Evolutionary conservation across 2,113 vertebrate species (phyloP).

Genomic region (Epinephelus fuscoguttatus): DNA sequence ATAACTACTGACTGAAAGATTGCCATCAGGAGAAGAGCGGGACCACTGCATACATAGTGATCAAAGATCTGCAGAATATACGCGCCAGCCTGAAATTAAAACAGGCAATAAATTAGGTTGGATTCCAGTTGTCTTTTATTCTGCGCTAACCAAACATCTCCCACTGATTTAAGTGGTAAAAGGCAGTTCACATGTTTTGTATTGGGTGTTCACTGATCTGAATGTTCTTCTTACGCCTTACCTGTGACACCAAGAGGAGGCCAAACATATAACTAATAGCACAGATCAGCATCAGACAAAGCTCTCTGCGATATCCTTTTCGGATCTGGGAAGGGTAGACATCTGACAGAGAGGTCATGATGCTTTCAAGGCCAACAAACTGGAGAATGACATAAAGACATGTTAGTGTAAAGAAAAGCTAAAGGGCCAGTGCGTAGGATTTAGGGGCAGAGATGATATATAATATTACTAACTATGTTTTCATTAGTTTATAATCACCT

Average conservation of each 20-base stretch:
- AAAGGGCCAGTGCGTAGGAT: too few species aligned
- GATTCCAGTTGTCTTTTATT: not conserved
- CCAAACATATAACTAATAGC: slow-evolving; percentile 84
- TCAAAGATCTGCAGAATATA: slow-evolving; percentile 84
- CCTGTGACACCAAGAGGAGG: slow-evolving; percentile 89
- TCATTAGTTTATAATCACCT: too few species aligned
- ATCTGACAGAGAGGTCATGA: slow-evolving; percentile 90
- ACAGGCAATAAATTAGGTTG: slow-evolving; percentile 3
- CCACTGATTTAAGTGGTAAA: not conserved
- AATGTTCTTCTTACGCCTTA: slow-evolving; percentile 65
- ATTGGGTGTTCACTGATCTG: not conserved
- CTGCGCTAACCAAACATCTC: not conserved
- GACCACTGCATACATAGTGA: slow-evolving; percentile 83
- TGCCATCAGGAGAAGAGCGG: slow-evolving; percentile 79
- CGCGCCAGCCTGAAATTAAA: slow-evolving; percentile 70
- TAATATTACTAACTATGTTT: too few species aligned
- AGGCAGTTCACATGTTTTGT: not conserved
- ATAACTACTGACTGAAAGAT: slow-evolving; percentile 77
- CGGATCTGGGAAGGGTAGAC: slow-evolving; percentile 85
- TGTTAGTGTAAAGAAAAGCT: not conserved
- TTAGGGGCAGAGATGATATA: too few species aligned
- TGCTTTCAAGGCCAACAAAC: slow-evolving; percentile 93
- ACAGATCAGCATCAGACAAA: slow-evolving; percentile 86
- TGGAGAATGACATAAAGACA: slow-evolving; percentile 61
- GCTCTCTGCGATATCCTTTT: slow-evolving; percentile 85